Evolutionary conservation across 2,888 invertebrate genomes (phyloP), one percentile per base, ranked within the genome.

Genomic region (Darwinula stevensoni): DNA sequence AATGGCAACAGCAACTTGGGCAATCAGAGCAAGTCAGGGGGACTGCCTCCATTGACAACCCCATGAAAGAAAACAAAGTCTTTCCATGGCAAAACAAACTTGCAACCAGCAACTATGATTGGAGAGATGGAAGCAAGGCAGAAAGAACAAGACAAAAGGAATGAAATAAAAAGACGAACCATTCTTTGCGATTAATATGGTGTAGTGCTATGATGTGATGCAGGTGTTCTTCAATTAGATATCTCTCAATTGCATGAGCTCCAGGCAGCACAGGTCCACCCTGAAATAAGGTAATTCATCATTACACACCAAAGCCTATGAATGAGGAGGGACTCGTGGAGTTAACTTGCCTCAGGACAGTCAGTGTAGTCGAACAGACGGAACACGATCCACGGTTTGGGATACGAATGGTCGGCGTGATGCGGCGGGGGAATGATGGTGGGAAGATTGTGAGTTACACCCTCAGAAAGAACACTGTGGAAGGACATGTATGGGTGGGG

Each of bases 301-400:
- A n/a, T n/a, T n/a, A n/a, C 9, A 32, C 13, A 33, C 16, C n/a
- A 26, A 9, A 34, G 5, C 30, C n/a, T 9, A 36, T 17, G 3
- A 28, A 35, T 29, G 3, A 16, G 11, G 5, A 29, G 3, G 11
- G 5, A 26, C 12, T 27, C 17, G n/a, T n/a, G n/a, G n/a, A 36
- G n/a, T n/a, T n/a, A n/a, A n/a, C n/a, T 40, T 36, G 50, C 78
- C 50, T 88, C 88, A 0, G 91, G 88, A 42, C 91, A 88, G 54
- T 99, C 97, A 0, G 91, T 88, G 50, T 94, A 88, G 52, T 94
- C 94, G 56, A 99, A 99, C 67, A 99, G 47, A 17, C 60, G 63
- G 52, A 86, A 94, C 22, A 91, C 72, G 2, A 84, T 82, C 47
- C 72, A 67, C 0, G 97, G 97, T 62, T 86, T 70, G 0, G 94